Base-by-base conservation (phyloP, 1,140 invertebrate genomes). In the Sarcophaga bullata region DNA sequence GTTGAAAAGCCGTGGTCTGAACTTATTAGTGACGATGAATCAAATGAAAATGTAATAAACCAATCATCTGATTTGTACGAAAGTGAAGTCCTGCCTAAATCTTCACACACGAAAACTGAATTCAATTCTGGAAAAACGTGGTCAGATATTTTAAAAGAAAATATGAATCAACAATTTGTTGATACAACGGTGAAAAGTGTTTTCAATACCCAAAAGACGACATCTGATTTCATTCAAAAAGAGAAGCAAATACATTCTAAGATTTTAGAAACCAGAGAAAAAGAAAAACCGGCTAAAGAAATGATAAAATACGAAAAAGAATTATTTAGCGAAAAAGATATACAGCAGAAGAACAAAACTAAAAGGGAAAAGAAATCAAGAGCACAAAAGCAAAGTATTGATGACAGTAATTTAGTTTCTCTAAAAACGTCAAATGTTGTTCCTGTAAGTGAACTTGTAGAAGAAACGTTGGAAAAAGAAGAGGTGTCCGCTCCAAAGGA, bases 121-220 rank as follows among this genome's bases (percentile, higher is more conserved):
- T 0, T 3, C 19, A 19, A 6, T 25, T 19, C 62, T 3, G n/a
- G 15, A 1, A 78, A 78, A 25, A 52, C 75, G 0, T 78, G 75
- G 75, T 78, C 75, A 78, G 75, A 78, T 52, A 78, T 78, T 78
- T 52, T 78, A 19, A 78, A 78, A 10, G 75, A 78, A 17, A 78
- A 78, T 8, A 50, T 76, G n/a, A 17, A 17, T 15, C 48, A 78
- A 50, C 8, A 48, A 10, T 78, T 78, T 37, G 48, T 78, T 17
- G 80, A 58, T 49, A 68, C 52, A 1, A 37, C 19, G 6, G 62
- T 17, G 8, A 68, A 82, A 25, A 62, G 11, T 13, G 11, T 73
- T 54, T 76, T 50, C 6, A 73, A 75, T 19, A 13, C 17, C 9
- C 62, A 78, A 49, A 78, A 82, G 73, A 82, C 76, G 25, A 82